Evolutionary conservation across 2,797 vertebrate species (phyloP), one percentile per base, ranked within the genome.

Genomic region (Triplophysa yarkandensis): DNA sequence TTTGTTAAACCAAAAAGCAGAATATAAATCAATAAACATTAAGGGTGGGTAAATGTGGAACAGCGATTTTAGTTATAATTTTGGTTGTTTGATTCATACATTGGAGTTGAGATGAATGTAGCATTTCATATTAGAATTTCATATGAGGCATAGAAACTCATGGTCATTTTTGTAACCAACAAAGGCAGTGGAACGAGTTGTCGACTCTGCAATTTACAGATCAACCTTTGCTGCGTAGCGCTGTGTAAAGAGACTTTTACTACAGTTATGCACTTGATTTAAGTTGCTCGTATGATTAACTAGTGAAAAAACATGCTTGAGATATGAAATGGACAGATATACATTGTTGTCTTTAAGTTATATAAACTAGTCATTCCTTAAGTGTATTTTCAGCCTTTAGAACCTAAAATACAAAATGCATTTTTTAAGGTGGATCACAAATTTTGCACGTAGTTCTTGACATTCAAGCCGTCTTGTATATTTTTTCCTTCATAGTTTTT

Each of bases 101-200:
- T n/a, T 66, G 13, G 34, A 17, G 17, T n/a, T 43, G 28, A 30
- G 68, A 27, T 39, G 34, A 54, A 66, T 28, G 32, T 62, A 76
- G 48, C 68, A 36, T 67, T 62, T 52, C 10, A 9, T 4, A 34
- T 54, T 41, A 41, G 36, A 9, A 1, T 41, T 43, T 46, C 30
- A 23, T 28, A 19, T 78, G 76, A 74, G 71, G 65, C 76, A 77
- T 68, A 63, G 61, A 62, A 48, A 44, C 27, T 28, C 16, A 43
- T 48, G 23, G 21, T 61, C n/a, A 58, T 67, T 66, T 21, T 10
- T 13, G 30, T 55, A 41, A 48, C 43, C 58, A 28, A 52, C 64
- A 34, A 10, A 16, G 61, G 6, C 69, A n/a, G 52, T 48, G 21
- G 63, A n/a, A 34, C 46, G 34, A 34, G 19, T 28, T 60, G 36